These are phyloP conservation scores for Drosophila austrosaltans DNA, from an alignment of 2,888 invertebrate genomes.

Conservation along the genomic window DNA sequence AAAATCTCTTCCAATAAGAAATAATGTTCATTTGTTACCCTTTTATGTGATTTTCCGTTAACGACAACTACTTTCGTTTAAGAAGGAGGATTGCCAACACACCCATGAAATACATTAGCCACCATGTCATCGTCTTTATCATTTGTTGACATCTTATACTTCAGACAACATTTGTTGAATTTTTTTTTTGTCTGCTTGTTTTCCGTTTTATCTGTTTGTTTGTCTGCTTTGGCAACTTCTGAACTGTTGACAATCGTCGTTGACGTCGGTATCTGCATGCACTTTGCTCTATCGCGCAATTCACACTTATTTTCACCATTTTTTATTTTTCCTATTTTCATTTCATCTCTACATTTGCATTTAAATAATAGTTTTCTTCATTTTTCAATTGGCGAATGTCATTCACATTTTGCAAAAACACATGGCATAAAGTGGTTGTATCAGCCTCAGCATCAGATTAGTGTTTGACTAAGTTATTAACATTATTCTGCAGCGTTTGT, in stretches of 20 bases:
- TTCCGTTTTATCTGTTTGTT: constrained; percentile 12
- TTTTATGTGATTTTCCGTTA: constrained; percentile 14
- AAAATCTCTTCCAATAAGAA: too few species aligned
- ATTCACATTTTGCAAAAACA: constrained; percentile 54
- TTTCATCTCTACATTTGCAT: constrained; percentile 32
- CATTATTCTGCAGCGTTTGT: constrained; percentile 33
- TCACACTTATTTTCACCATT: constrained; percentile 38
- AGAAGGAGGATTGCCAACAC: constrained; percentile 22
- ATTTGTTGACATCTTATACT: constrained; percentile 10
- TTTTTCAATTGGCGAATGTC: constrained; percentile 54
- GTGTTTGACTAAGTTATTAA: constrained; percentile 46
- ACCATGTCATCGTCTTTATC: neutral
- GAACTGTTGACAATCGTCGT: constrained; percentile 21
- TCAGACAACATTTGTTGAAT: neutral
- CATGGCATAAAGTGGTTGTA: neutral
- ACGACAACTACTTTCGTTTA: constrained; percentile 15
- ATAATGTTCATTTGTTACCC: too few species aligned
- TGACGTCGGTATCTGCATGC: constrained; percentile 35
- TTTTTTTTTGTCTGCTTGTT: constrained; percentile 16
- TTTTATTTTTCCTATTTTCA: constrained; percentile 8
- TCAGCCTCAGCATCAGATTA: neutral
- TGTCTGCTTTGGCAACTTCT: constrained; percentile 19
- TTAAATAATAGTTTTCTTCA: constrained; percentile 16
- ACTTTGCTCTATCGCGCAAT: constrained; percentile 55
- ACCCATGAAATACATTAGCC: neutral